Base-by-base conservation (phyloP, 2,888 invertebrate species). In the Hirtodrosophila confusa region DNA sequence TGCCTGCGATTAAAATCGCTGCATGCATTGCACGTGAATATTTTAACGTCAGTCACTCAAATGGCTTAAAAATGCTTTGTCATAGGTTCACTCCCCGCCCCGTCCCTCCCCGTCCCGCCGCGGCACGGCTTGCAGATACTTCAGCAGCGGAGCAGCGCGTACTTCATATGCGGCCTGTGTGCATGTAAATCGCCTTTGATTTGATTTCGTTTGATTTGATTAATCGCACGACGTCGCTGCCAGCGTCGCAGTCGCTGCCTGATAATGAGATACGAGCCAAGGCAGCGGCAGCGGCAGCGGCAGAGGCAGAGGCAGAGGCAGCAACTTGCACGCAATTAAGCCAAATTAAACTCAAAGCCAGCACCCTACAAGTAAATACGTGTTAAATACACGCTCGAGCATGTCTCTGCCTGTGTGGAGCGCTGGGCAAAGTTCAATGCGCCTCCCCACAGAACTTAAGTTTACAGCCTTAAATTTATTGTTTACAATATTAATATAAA, bases 41-140 rank as follows among this genome's bases (percentile, higher is more conserved):
- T 88, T 88, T 88, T 88, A 82, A 88, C 87, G 87, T 88, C 88
- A 88, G 87, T 88, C 88, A 88, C 87, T 88, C 88, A 88, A 88
- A 88, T 86, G 78, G 80, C 78, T 79, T 84, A 88, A 88, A 88
- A 86, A 86, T 85, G 88, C 88, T 79, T 86, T 88, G 88, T 88
- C 88, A 88, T 88, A 86, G 83, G 78, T 69, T 68, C 49, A 12
- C 54, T 6, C 41, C 54, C 23, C 50, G 70, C 64, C 43, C n/a
- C 49, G 40, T n/a, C 45, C 50, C 50, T 53, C 54, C 53, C 36
- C 33, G 17, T 23, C 27, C 17, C 24, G n/a, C 44, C 29, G 4
- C 40, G 45, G 55, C 58, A 66, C 55, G 64, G 65, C 49, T 57
- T 58, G 50, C 56, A 75, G 75, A 78, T 75, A 63, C 71, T 69